These are phyloP conservation scores for Apostichopus japonicus DNA, from an alignment of 35 echinoderm and acorn worm species.

Conservation along the genomic window DNA sequence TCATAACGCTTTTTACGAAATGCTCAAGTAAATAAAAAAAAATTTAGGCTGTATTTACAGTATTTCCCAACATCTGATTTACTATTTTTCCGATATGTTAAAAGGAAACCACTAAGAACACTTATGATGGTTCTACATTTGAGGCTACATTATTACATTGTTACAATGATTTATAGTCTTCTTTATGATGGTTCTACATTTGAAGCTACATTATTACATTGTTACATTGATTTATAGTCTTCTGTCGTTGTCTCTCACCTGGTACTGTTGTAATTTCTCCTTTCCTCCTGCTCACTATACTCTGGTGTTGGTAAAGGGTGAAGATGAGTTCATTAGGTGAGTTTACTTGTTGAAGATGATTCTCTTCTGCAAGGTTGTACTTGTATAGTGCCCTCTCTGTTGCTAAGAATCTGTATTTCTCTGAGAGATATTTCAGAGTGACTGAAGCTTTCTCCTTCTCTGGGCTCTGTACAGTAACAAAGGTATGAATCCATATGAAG, in stretches of 20 bases:
- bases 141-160: not conserved
- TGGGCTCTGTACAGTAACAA: conserved; percentile 39
- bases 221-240: not conserved
- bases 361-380: conserved; percentile 63
- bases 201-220: not conserved
- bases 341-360: conserved; percentile 55
- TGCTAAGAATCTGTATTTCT: conserved; percentile 63
- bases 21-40: too few relatives aligned
- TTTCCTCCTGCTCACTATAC: conserved; percentile 68
- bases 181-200: too few relatives aligned
- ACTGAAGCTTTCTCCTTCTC: conserved; percentile 71
- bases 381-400: conserved; percentile 84
- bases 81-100: too few relatives aligned
- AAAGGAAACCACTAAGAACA: too few relatives aligned
- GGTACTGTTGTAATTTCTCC: conserved; percentile 62
- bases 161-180: not conserved
- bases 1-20: too few relatives aligned
- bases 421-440: conserved; percentile 65
- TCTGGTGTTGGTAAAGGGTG: conserved; percentile 84
- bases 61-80: too few relatives aligned
- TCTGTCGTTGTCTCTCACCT: conserved; percentile 37
- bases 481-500: not conserved
- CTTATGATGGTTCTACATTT: too few relatives aligned
- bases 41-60: too few relatives aligned
- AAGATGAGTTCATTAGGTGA: conserved; percentile 79